Evolutionary conservation across 2,797 vertebrate species (phyloP).

Genomic region (Cirrhinus molitorella): DNA sequence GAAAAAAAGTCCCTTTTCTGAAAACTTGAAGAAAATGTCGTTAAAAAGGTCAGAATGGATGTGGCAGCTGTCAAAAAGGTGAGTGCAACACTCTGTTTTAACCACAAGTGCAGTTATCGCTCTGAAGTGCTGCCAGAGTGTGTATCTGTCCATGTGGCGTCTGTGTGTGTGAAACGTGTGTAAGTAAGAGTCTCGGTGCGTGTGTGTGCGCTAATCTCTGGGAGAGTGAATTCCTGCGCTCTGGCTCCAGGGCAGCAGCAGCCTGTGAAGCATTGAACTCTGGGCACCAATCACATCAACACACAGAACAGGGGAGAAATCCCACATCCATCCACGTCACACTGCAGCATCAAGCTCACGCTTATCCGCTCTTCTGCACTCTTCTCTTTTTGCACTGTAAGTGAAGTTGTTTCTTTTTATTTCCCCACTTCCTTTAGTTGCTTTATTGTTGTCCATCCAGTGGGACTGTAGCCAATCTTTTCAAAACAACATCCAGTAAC

Average conservation of each 20-base stretch:
- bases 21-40: constrained; percentile 16
- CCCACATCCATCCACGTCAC: constrained; percentile 59
- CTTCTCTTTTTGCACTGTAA: constrained; percentile 1
- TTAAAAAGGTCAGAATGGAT: constrained; percentile 19
- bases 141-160: constrained; percentile 39
- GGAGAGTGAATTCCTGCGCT: constrained; percentile 42
- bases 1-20: not conserved
- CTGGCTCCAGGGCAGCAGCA: constrained; percentile 37
- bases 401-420: not conserved
- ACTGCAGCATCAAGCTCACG: constrained; percentile 47
- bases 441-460: not conserved
- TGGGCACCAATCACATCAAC: constrained; percentile 61
- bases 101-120: constrained; percentile 33
- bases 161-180: constrained; percentile 25
- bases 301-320: constrained; percentile 51
- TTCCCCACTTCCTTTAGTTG: not conserved
- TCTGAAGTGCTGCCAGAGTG: constrained; percentile 42
- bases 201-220: constrained; percentile 34
- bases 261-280: constrained; percentile 50
- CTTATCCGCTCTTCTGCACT: constrained; percentile 37
- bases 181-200: constrained; percentile 10
- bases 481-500: constrained; percentile 40
- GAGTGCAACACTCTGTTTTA: constrained; percentile 22
- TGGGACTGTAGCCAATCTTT: not conserved
- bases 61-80: constrained; percentile 24